Evolutionary conservation across 1,140 invertebrate species (phyloP), one percentile per base, ranked within the genome.

Genomic region (Heliconius himera): DNA sequence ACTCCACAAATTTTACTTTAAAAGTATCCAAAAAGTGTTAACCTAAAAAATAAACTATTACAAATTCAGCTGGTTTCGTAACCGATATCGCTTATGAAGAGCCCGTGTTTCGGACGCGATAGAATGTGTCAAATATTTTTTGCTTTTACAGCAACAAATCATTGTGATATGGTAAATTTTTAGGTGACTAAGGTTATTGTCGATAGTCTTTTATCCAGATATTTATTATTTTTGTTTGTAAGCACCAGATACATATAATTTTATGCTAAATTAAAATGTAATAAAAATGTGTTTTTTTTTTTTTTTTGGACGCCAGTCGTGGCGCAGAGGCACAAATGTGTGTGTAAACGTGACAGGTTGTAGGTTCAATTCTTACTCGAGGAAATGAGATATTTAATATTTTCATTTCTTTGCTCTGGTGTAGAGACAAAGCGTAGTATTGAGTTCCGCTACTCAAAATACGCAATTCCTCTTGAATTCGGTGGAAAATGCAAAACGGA

Each of bases 81-180:
- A 66, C 60, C 70, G n/a, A 72, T 38, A 38, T 18, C 70, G 70
- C 8, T 72, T 72, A 72, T 72, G 33, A 72, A 72, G 33, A 36
- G 70, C 70, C 38, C 70, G 70, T 72, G 38, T 72, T 72, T 72
- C n/a, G 2, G 8, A 41, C 18, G 70, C 29, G 38, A 38, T 72
- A 9, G 70, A 41, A 72, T 38, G 70, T 72, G 70, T 72, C 70
- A 38, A 72, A 72, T 41, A 72, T 72, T 72, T 72, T 38, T 72
- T 66, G 1, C 26, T 66, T 11, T 16, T 16, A 29, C 9, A 29
- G 22, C 36, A 36, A 20, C 33, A 72, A 38, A 72, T 41, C 70
- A 72, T 38, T 72, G 26, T 1, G 11, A 26, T 66, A 60, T 22
- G 54, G n/a, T 8, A 56, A 56, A 60, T 8, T 11, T 60, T 60